These are phyloP conservation scores for Eurois occulta DNA, from an alignment of 2,888 invertebrate genomes.

Conservation along the genomic window DNA sequence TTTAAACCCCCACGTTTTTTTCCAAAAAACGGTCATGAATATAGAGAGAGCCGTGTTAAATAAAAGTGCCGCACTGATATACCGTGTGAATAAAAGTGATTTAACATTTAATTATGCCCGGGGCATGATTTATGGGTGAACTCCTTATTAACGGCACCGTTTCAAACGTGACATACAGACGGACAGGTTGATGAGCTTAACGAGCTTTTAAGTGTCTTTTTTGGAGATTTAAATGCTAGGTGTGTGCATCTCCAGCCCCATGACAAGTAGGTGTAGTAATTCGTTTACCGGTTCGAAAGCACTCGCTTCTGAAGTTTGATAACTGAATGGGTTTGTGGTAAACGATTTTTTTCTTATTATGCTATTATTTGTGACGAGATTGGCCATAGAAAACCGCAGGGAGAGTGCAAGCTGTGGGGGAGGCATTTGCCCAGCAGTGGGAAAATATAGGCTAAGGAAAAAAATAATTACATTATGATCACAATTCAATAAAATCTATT, in stretches of 20 bases:
- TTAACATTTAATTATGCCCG: conserved; percentile 81
- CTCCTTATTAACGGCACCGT: conserved; percentile 75
- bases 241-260: neutral
- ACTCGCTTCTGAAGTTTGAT: neutral
- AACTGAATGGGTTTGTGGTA: neutral
- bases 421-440: too few relatives aligned
- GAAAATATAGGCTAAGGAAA: too few relatives aligned
- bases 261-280: neutral
- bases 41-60: conserved; percentile 39
- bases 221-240: conserved; percentile 20
- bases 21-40: neutral
- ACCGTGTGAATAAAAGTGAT: conserved; percentile 82
- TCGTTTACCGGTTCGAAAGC: conserved; percentile 6
- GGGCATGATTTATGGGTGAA: conserved; percentile 74
- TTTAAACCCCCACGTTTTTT: neutral
- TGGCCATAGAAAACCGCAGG: too few relatives aligned
- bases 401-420: too few relatives aligned
- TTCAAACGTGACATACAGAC: conserved; percentile 62
- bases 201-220: conserved; percentile 38
- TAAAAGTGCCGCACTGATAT: conserved; percentile 67
- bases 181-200: conserved; percentile 30
- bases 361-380: too few relatives aligned
- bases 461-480: neutral
- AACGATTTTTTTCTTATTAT: too few relatives aligned
- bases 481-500: neutral